Evolutionary conservation across 2,888 invertebrate species (phyloP).

Genomic region (Rhagophthalmus giganteus): DNA sequence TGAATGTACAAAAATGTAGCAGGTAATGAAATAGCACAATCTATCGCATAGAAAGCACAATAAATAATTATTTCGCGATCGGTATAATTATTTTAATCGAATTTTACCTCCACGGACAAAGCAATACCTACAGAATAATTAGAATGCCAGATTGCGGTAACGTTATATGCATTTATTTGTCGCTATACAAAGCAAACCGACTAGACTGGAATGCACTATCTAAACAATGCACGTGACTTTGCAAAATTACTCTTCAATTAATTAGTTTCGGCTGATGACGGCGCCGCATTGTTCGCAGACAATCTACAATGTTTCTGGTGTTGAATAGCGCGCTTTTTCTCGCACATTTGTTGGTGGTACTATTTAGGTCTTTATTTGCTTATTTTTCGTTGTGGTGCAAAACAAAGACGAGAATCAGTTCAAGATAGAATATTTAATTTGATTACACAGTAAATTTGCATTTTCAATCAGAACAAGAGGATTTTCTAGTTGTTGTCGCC

Average conservation of each 20-base stretch:
- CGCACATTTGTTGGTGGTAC: slow-evolving; percentile 7
- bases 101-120: too few relatives aligned
- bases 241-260: slow-evolving; percentile 37
- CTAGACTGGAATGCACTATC: slow-evolving; percentile 30
- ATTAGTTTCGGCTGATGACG: slow-evolving; percentile 33
- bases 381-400: slow-evolving; percentile 4
- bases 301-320: slow-evolving; percentile 27
- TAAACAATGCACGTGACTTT: slow-evolving; percentile 37
- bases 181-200: slow-evolving; percentile 22
- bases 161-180: slow-evolving; percentile 29
- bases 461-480: slow-evolving; percentile 27
- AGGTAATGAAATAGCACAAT: too few relatives aligned
- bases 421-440: slow-evolving; percentile 13
- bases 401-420: slow-evolving; percentile 13
- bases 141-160: slow-evolving; percentile 1
- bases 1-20: too few relatives aligned
- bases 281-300: slow-evolving; percentile 29
- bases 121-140: too few relatives aligned
- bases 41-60: too few relatives aligned
- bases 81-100: too few relatives aligned
- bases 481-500: slow-evolving; percentile 12
- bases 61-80: too few relatives aligned
- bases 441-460: slow-evolving; percentile 17
- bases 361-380: slow-evolving; percentile 16
- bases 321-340: slow-evolving; percentile 19